Conservation (phyloP, 1,140 invertebrate genomes). For the Drosophila triauraria region DNA sequence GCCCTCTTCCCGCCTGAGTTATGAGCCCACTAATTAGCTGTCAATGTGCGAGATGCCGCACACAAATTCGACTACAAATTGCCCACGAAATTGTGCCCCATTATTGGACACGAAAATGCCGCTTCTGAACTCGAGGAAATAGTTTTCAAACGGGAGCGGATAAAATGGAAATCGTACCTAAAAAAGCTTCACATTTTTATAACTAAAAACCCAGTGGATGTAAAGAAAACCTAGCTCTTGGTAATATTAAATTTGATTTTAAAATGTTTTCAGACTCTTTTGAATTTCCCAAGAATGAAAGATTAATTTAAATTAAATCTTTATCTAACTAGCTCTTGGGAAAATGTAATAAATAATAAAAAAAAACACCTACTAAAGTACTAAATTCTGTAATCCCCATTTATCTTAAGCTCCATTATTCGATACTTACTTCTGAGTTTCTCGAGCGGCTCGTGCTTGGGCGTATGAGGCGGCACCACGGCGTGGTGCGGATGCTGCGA, state of each 20-base stretch:
- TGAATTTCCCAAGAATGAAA: too few species aligned
- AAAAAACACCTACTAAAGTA: too few species aligned
- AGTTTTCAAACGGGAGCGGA: background rate
- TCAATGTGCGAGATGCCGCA: slow-evolving; percentile 68
- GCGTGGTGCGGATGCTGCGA: slow-evolving; percentile 87
- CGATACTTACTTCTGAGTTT: slow-evolving; percentile 92
- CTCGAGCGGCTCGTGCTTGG: slow-evolving; percentile 90
- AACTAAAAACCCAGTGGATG: too few species aligned
- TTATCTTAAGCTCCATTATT: slow-evolving; percentile 45
- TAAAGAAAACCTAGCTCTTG: background rate
- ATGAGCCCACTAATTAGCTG: slow-evolving; percentile 84
- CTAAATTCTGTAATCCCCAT: too few species aligned
- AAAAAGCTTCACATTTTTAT: background rate
- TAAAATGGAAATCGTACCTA: background rate
- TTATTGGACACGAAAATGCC: slow-evolving; percentile 4
- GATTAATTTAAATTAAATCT: too few species aligned
- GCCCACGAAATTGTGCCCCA: slow-evolving; percentile 67
- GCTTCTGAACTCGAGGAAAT: background rate
- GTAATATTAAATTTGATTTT: too few species aligned
- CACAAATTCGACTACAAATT: slow-evolving; percentile 76
- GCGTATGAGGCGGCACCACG: slow-evolving; percentile 86
- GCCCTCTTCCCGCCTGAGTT: slow-evolving; percentile 54
- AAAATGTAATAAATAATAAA: too few species aligned
- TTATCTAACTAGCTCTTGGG: too few species aligned
- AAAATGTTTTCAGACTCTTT: too few species aligned